phyloP scores from a whole-genome alignment of 1,140 invertebrate genomes.

The Drosophila erecta region DNA sequence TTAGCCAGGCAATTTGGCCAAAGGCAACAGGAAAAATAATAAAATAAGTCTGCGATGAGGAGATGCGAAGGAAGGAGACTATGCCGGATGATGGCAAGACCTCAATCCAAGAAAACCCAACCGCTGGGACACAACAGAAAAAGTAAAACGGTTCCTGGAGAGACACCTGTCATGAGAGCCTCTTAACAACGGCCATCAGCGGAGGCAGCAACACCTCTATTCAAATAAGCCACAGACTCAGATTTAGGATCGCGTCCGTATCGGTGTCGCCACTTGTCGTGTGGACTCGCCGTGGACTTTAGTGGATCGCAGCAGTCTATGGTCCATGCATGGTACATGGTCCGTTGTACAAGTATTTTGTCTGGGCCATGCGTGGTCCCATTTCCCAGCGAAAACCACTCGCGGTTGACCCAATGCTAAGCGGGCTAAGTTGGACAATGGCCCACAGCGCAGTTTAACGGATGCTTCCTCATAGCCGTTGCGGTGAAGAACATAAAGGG shows the following conservation, averaged over 20 bases:
- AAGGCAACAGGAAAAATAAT: slow-evolving; percentile 47
- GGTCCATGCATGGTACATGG: not conserved
- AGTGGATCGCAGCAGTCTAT: not conserved
- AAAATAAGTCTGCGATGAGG: slow-evolving; percentile 15
- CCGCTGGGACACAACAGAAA: slow-evolving; percentile 24
- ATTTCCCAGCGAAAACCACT: slow-evolving; percentile 58
- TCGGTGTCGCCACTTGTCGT: slow-evolving; percentile 17
- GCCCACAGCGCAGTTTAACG: slow-evolving; percentile 78
- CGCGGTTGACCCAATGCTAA: slow-evolving; percentile 77
- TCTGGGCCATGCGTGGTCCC: slow-evolving; percentile 66
- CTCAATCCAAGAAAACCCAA: slow-evolving; percentile 22
- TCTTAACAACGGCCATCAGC: slow-evolving; percentile 53
- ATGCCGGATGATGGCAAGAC: slow-evolving; percentile 13
- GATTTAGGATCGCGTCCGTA: slow-evolving; percentile 41
- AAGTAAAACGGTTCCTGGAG: slow-evolving; percentile 36
- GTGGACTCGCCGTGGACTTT: not conserved
- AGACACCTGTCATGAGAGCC: slow-evolving; percentile 49
- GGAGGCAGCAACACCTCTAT: slow-evolving; percentile 65
- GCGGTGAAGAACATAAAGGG: slow-evolving; percentile 61
- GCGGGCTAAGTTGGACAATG: slow-evolving; percentile 79
- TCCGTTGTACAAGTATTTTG: not conserved
- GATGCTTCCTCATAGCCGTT: slow-evolving; percentile 50
- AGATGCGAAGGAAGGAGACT: not conserved
- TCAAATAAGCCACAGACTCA: slow-evolving; percentile 61
- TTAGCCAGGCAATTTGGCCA: slow-evolving; percentile 53